Evolutionary conservation across 2,113 vertebrate genomes (phyloP).

Genomic region (Dipodomys merriami): DNA sequence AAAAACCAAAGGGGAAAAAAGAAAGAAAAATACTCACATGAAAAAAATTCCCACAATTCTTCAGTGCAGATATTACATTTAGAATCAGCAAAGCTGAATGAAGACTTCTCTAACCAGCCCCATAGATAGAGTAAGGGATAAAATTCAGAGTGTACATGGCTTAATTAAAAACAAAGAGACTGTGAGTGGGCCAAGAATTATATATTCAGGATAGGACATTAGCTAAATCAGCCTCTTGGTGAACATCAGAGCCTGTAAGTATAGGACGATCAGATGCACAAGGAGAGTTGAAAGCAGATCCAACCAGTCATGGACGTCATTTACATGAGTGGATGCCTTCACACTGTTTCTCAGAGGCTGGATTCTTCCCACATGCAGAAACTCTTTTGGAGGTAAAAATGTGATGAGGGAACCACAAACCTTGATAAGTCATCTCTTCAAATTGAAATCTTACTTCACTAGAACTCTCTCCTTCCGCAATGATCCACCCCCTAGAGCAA

Average conservation of each 20-base stretch:
- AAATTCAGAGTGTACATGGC: neutral
- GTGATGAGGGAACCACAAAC: neutral
- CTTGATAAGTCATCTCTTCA: neutral
- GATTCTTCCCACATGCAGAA: neutral
- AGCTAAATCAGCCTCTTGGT: neutral
- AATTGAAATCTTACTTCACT: neutral
- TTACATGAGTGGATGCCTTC: neutral
- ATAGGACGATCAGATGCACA: rapidly evolving
- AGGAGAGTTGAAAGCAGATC: neutral
- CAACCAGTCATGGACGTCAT: no score
- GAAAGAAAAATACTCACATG: no score
- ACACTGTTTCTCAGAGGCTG: neutral
- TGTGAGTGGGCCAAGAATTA: neutral
- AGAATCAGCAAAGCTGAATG: neutral
- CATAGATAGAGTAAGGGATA: neutral
- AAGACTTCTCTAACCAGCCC: neutral
- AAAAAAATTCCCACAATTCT: no score
- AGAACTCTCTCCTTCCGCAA: neutral
- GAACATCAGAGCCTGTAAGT: neutral
- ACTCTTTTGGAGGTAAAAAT: neutral
- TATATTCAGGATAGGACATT: neutral
- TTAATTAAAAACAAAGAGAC: neutral
- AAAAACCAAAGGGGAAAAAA: no score
- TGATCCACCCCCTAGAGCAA: neutral
- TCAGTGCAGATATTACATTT: no score